Conservation (phyloP, 2,888 invertebrate species). For the Linnaemya vulpina region DNA sequence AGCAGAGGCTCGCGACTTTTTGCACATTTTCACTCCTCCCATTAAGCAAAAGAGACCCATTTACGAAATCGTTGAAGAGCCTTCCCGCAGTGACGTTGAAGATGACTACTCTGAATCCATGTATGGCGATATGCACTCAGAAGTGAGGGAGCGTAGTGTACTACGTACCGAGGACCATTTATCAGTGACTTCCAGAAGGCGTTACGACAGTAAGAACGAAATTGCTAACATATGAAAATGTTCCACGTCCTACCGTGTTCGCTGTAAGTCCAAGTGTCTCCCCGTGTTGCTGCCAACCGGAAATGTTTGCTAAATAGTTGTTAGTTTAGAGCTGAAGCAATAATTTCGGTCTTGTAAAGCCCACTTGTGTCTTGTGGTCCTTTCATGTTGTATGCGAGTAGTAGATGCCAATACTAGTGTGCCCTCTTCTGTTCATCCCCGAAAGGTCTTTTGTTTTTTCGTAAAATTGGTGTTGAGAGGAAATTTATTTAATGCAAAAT, state of each 20-base stretch:
- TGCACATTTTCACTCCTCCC: slow-evolving; percentile 82
- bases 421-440: neutral
- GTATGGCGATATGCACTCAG: slow-evolving; percentile 54
- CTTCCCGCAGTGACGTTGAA: slow-evolving; percentile 72
- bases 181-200: slow-evolving; percentile 59
- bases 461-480: neutral
- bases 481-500: neutral
- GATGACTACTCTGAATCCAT: slow-evolving; percentile 66
- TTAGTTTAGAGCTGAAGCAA: neutral
- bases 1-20: slow-evolving; percentile 82
- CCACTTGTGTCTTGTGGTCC: slow-evolving; percentile 9
- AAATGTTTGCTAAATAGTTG: slow-evolving; percentile 14
- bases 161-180: slow-evolving; percentile 65
- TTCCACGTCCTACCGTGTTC: slow-evolving; percentile 22
- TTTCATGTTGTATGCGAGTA: neutral
- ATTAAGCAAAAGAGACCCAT: slow-evolving; percentile 80
- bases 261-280: neutral
- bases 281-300: slow-evolving; percentile 33
- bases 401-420: neutral
- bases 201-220: slow-evolving; percentile 58
- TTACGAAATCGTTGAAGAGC: slow-evolving; percentile 82
- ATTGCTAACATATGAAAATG: slow-evolving; percentile 13
- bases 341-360: neutral
- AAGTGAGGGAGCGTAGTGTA: slow-evolving; percentile 62
- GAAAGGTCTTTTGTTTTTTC: neutral